Evolutionary conservation across 2,113 vertebrate genomes (phyloP), one percentile per base, ranked within the genome.

Genomic region (Tretioscincus oriximinensis): DNA sequence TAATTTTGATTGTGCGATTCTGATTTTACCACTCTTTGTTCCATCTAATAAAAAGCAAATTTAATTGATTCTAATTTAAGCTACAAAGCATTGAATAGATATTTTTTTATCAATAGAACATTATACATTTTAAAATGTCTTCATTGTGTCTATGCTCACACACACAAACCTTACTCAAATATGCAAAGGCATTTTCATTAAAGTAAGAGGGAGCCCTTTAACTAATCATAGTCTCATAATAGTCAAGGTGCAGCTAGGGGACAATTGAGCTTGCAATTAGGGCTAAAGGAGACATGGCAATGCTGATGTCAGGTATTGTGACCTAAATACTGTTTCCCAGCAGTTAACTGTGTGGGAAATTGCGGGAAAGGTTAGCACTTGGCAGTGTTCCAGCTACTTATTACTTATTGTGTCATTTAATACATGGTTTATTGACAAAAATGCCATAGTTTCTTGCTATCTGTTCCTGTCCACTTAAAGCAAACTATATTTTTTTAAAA

Each of bases 291-390:
- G 74, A 70, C 71, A 47, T 11, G 24, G 63, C 26, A n/a, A 41
- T 16, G 8, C 78, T 63, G 7, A 14, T 77, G 21, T 69, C 83
- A 81, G 54, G 41, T 77, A 81, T 61, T 67, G 82, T 31, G 76
- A 81, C 45, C 75, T 24, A 80, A 80, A 84, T 28, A 73, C 45
- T 61, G 72, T 81, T 85, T 73, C 83, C 73, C 67, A 60, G 26
- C 31, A 18, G 68, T 73, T 45, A 21, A 66, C n/a, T 11, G 10
- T 68, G 69, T 20, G 9, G 54, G 81, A 84, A 85, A 64, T 1
- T 61, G 29, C 75, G 79, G 12, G 60, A 49, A n/a, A 11, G 60
- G 80, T 1, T 71, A 22, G 79, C 81, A 81, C 16, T 2, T 71
- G n/a, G 79, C 81, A 81, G 16, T 2, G 51, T 72, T 81, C 77